Evolutionary conservation across 2,888 invertebrate species (phyloP), one percentile per base, ranked within the genome.

Genomic region (Euphydryas editha): DNA sequence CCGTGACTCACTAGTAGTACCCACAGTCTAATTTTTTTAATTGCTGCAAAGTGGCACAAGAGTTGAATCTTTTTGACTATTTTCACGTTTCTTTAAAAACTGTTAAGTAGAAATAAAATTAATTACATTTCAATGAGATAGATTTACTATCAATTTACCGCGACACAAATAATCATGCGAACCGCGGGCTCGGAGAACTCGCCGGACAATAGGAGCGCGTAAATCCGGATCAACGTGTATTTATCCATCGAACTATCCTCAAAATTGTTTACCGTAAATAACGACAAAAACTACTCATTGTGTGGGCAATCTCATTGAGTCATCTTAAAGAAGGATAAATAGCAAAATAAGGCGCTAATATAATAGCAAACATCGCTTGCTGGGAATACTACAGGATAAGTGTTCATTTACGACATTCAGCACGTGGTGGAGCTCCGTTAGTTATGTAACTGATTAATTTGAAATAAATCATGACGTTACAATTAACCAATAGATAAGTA

Each of bases 241-340:
- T 46, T 30, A 24, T 20, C 17, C 44, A 24, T 24, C 30, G 21
- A 20, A 39, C 39, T 60, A 60, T 60, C 60, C 60, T 60, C 36
- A 60, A 60, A 17, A 24, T 30, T 39, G 30, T 49, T 60, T 60
- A 51, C 60, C 49, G 39, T 60, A 49, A 60, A 37, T 37, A 20
- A 10, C 13, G 39, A 39, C 7, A 49, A 51, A 11, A 60, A 59
- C 49, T 21, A 20, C 39, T 49, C 5, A 18, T 15, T 7, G 15
- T 18, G 51, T n/a, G 20, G 51, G 39, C 20, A 60, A 51, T 39
- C 60, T 51, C 21, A 36, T 54, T 54, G 54, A 36, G 54, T 54
- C 54, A 54, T 54, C 17, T n/a, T 11, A 17, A 1, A 36, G 4
- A 17, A 17, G 6, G 21, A 54, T 17, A 8, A 11, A 17, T n/a